Evolutionary conservation across 2,888 invertebrate genomes (phyloP).

Genomic region (Diplolepis rosae): DNA sequence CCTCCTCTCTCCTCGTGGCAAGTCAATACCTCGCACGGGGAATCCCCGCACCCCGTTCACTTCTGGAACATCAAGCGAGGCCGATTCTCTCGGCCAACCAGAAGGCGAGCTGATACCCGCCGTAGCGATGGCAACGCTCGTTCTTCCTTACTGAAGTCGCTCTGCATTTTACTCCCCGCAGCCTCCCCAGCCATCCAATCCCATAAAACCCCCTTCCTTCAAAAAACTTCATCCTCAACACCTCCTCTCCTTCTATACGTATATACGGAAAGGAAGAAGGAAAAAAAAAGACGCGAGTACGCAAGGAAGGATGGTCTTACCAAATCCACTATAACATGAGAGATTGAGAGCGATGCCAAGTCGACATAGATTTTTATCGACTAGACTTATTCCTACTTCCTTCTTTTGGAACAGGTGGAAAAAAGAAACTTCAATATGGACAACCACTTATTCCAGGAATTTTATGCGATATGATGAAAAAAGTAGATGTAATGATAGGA

Average conservation of each 20-base stretch:
- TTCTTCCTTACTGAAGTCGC: constrained; percentile 38
- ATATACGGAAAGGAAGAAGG: neutral
- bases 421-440: neutral
- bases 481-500: neutral
- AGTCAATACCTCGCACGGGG: constrained; percentile 66
- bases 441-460: neutral
- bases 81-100: constrained; percentile 64
- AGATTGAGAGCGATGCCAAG: constrained; percentile 24
- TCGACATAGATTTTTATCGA: constrained; percentile 25
- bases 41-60: constrained; percentile 43
- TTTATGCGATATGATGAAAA: neutral
- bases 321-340: constrained; percentile 20
- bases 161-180: neutral
- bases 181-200: neutral
- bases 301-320: constrained; percentile 15
- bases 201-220: neutral
- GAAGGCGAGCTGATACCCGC: constrained; percentile 68
- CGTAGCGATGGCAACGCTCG: constrained; percentile 73
- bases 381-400: constrained; percentile 6
- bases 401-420: neutral
- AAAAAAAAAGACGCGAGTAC: neutral
- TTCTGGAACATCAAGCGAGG: constrained; percentile 39
- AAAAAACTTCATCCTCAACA: constrained; percentile 8
- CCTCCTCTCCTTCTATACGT: neutral
- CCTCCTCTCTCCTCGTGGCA: constrained; percentile 57